phyloP scores from a whole-genome alignment of 2,113 vertebrate species.

The Vireo altiloquus region DNA sequence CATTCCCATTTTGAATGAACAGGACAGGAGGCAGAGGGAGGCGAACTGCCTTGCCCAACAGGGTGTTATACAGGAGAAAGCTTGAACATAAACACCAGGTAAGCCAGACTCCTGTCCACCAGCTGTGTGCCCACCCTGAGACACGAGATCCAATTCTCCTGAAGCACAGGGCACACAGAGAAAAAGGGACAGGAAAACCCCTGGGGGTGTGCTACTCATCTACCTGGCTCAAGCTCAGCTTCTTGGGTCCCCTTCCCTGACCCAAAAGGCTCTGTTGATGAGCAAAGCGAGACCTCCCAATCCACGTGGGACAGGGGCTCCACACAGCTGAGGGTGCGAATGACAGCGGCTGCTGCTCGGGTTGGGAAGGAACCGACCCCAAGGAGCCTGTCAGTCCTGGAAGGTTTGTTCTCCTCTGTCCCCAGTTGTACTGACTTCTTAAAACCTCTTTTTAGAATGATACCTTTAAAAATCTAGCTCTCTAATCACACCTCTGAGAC shows the following conservation, averaged over 20 bases:
- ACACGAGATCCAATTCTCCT: not conserved
- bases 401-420: not conserved
- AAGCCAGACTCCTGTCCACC: not conserved
- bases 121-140: not conserved
- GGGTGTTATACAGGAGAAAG: not conserved
- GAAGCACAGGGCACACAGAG: rapidly evolving
- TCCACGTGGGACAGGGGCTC: not conserved
- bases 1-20: not conserved
- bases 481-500: not conserved
- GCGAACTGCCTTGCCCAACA: not conserved
- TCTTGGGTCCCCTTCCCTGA: not conserved
- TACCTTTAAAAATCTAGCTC: not conserved
- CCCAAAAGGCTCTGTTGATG: not conserved
- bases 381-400: not conserved
- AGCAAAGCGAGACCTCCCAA: not conserved
- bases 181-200: not conserved
- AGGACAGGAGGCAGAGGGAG: not conserved
- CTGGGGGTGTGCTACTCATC: not conserved
- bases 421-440: not conserved
- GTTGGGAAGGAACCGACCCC: not conserved
- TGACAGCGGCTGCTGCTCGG: not conserved
- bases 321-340: not conserved
- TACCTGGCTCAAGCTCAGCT: rapidly evolving
- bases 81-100: not conserved
- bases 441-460: not conserved